A percentile compares a stretch with the other conserved stretches of the same genome.
phyloP scores from a whole-genome alignment of 1,140 invertebrate genomes.

The Tribolium castaneum region DNA sequence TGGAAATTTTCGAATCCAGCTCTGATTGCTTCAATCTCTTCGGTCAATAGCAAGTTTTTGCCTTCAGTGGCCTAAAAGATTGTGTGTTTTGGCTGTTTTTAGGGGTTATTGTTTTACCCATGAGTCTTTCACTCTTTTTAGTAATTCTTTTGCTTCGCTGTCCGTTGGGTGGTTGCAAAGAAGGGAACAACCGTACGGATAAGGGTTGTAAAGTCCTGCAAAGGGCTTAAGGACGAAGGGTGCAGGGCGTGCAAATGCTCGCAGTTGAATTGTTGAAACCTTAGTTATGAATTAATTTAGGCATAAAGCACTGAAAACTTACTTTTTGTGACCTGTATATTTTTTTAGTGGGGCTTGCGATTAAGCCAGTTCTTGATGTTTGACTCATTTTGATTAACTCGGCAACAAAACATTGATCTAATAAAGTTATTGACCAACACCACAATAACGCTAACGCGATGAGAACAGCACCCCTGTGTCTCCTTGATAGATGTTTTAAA shows the following conservation, averaged over 20 bases:
- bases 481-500: not conserved
- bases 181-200: slow-evolving; percentile 80
- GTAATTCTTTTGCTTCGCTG: slow-evolving; percentile 76
- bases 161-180: slow-evolving; percentile 86
- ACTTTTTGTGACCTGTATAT: slow-evolving; percentile 47
- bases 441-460: not conserved
- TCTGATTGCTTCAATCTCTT: slow-evolving; percentile 67
- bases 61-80: slow-evolving; percentile 63
- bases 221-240: slow-evolving; percentile 79
- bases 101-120: slow-evolving; percentile 68
- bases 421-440: slow-evolving; percentile 12
- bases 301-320: slow-evolving; percentile 35
- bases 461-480: not conserved
- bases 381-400: slow-evolving; percentile 49
- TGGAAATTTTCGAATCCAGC: slow-evolving; percentile 61
- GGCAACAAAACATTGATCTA: slow-evolving; percentile 1
- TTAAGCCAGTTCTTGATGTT: slow-evolving; percentile 59
- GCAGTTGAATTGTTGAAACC: slow-evolving; percentile 48
- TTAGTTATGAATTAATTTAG: slow-evolving; percentile 9
- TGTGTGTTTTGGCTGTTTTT: not conserved
- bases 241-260: slow-evolving; percentile 65
- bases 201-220: slow-evolving; percentile 83
- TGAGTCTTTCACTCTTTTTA: slow-evolving; percentile 76
- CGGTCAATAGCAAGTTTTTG: slow-evolving; percentile 65
- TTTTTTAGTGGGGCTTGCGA: slow-evolving; percentile 57